Evolutionary conservation across 1,140 invertebrate species (phyloP), one percentile per base, ranked within the genome.

Genomic region (Drosophila tristis): DNA sequence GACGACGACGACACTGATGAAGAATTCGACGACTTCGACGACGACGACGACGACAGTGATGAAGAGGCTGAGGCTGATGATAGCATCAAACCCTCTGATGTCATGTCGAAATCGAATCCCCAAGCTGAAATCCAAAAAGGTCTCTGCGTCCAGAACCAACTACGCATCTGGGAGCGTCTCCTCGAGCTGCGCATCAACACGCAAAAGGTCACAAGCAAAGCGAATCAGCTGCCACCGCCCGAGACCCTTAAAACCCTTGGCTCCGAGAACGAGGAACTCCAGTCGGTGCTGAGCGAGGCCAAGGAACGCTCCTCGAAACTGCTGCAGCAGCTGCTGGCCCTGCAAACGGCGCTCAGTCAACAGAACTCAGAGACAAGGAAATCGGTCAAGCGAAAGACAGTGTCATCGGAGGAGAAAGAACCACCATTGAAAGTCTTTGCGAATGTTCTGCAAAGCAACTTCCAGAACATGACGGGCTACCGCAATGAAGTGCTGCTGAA

Each of bases 181-280:
- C 84, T 98, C 15, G 97, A 98, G 92, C 93, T 95, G 80, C 93
- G 97, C 74, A 98, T 98, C 71, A 95, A 96, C 80, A 91, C 98
- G 4, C 97, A 98, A 90, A 97, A 97, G 91, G 94, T 95, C 80
- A 87, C 98, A 31, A 90, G 93, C 49, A 93, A 93, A 25, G 94
- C 95, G 3, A 98, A 98, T 92, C 95, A 95, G 82, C 93, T 98
- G 91, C 97, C 97, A 8, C 94, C 96, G 68, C 91, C 92, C 45
- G 93, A 95, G 45, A 90, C 78, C 6, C 94, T 94, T 74, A 77
- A 95, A 50, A 85, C 77, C 4, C 94, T 94, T 78, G 80, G 92
- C 31, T 72, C 93, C 35, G 93, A 86, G 86, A 80, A 92, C 92
- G 53, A 74, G 91, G 63, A 93, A 94, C 13, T 96, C 94, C 91